phyloP scores from a whole-genome alignment of 1,140 invertebrate genomes.

The Limonius californicus region DNA sequence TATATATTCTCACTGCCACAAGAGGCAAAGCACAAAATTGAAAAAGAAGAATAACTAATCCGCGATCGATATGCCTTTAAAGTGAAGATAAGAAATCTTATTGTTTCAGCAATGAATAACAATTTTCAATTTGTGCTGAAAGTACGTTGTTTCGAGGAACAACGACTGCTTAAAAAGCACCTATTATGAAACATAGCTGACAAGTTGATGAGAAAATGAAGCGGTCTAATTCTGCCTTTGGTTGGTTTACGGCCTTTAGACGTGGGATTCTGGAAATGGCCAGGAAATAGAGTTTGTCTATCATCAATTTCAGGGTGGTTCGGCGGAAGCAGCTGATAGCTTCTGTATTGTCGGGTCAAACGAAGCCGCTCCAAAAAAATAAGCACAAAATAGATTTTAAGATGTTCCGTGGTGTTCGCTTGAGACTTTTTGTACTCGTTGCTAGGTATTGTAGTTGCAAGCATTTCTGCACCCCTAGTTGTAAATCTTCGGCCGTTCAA shows the following conservation, averaged over 20 bases:
- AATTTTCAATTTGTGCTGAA: no score
- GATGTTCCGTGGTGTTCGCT: background rate
- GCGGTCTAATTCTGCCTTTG: constrained; percentile 8
- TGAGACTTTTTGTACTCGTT: background rate
- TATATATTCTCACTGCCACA: constrained; percentile 18
- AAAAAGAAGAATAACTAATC: constrained; percentile 5
- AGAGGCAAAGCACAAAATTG: background rate
- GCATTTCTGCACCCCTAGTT: background rate
- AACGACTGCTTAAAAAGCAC: no score
- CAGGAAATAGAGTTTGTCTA: constrained; percentile 32
- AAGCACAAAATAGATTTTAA: background rate
- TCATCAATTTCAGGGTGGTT: constrained; percentile 27
- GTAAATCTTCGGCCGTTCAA: background rate
- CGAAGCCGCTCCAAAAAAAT: background rate
- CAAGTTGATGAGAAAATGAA: background rate
- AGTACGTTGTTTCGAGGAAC: no score
- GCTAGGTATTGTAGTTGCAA: background rate
- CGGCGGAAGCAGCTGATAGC: constrained; percentile 15
- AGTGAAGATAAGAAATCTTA: no score
- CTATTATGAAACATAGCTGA: no score
- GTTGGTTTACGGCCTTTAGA: constrained; percentile 18
- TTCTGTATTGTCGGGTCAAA: constrained; percentile 3
- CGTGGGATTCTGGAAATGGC: constrained; percentile 26
- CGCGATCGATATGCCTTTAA: background rate
- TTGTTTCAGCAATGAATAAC: no score